Base-by-base conservation (phyloP, 2,888 invertebrate genomes). In the Cetonia aurata region DNA sequence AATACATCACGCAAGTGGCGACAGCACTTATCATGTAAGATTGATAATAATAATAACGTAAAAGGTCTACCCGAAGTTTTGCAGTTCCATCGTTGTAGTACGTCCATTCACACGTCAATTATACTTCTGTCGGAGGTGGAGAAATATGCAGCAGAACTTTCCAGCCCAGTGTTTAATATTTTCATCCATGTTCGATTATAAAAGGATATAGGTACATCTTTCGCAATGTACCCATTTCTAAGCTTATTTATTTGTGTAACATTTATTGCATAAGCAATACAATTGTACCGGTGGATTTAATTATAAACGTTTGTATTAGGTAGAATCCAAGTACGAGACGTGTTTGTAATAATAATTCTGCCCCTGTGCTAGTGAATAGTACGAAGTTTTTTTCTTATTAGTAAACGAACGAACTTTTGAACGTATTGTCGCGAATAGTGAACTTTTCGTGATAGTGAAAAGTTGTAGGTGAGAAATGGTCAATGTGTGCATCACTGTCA, bases 1-100 rank as follows among this genome's bases (percentile, higher is more conserved):
- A 59, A 69, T 60, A 50, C 69, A 69, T 69, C 69, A 69, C 55
- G 69, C 59, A 48, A 60, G 60, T 50, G 25, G 15, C 44, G 42
- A 33, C 56, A 44, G 31, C 46, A 44, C 10, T 42, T 46, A 12
- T 48, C 44, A 56, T 56, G 46, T 44, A 48, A 60, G 48, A 60
- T 48, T 60, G 33, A 62, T 62, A 62, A 33, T 48, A 62, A 17
- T 13, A 33, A 41, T 25, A 25, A 25, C 4, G 25, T 25, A 4
- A 25, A 50, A 15, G 50, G 41, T 41, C 12, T 48, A 25, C 31
- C 25, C 17, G 48, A 48, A 25, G 33, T 62, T 44, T 31, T 13
- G 15, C 31, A 48, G 48, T 48, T 10, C 3, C 33, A 9, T 13
- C 17, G 15, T 1, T 13, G 50, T 12, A 15, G 48, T 25, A 50